Evolutionary conservation across 2,113 vertebrate genomes (phyloP).

Genomic region (Rhinichthys klamathensis): DNA sequence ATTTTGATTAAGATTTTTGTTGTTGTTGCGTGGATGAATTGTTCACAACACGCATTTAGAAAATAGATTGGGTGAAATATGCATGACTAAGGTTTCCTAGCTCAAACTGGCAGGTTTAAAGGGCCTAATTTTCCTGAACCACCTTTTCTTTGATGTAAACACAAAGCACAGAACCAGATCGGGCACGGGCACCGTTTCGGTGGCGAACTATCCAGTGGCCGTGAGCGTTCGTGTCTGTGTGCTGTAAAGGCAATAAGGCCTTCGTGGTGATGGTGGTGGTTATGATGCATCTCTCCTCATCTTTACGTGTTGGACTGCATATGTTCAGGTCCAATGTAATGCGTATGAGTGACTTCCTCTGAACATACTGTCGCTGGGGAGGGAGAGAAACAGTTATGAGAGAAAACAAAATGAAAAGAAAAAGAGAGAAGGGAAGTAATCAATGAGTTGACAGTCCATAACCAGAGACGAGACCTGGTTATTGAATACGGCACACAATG

Average conservation of each 20-base stretch:
- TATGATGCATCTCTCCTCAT: constrained; percentile 57
- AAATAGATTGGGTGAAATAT: not conserved
- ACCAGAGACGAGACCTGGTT: constrained; percentile 75
- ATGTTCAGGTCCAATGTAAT: constrained; percentile 72
- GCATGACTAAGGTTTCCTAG: not conserved
- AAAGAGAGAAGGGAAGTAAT: constrained; percentile 34
- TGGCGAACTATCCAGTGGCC: not conserved
- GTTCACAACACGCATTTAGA: not conserved
- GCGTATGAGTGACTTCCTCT: constrained; percentile 71
- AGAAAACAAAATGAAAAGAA: constrained; percentile 52
- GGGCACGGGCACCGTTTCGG: not conserved
- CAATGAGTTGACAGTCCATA: constrained; percentile 68
- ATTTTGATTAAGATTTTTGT: no score
- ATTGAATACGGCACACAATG: constrained; percentile 60
- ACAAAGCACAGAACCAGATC: not conserved
- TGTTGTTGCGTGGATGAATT: not conserved
- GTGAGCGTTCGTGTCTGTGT: not conserved
- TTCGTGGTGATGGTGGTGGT: constrained; percentile 39
- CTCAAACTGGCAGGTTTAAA: not conserved
- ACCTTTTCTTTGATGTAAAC: not conserved
- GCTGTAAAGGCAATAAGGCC: not conserved
- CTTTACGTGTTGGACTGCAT: constrained; percentile 66
- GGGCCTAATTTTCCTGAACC: not conserved
- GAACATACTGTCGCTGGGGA: constrained; percentile 74
- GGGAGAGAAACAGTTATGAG: constrained; percentile 74